Conservation (phyloP, 2,113 vertebrate genomes). For the Proterorhinus semilunaris region DNA sequence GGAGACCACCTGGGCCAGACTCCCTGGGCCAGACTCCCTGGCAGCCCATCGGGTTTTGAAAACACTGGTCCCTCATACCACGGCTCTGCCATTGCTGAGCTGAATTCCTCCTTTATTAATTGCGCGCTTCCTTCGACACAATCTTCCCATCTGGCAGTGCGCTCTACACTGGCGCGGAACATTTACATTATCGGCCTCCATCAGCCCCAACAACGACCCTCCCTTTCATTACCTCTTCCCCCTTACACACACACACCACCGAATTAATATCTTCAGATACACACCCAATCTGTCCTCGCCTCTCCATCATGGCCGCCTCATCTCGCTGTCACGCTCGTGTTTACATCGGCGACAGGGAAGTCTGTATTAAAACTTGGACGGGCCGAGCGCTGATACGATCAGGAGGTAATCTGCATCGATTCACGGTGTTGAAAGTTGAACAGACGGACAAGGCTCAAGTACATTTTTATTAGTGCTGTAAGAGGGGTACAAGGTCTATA, state of each 20-base stretch:
- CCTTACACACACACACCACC: conserved; percentile 5
- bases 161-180: conserved; percentile 16
- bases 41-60: too few relatives aligned
- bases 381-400: conserved; percentile 15
- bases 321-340: conserved; percentile 22
- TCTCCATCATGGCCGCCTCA: conserved; percentile 46
- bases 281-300: conserved; percentile 2
- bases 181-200: conserved; percentile 2
- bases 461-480: conserved; percentile 31
- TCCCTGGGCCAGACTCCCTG: too few relatives aligned
- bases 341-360: conserved; percentile 40
- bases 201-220: conserved; percentile 35
- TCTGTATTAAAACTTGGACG: conserved; percentile 25
- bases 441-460: conserved; percentile 28
- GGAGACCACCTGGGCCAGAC: too few relatives aligned
- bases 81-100: not conserved
- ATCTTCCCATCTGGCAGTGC: conserved; percentile 2
- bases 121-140: conserved; percentile 2
- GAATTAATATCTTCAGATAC: not conserved
- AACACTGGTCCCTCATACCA: not conserved
- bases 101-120: not conserved
- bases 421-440: conserved; percentile 12
- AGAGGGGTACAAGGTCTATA: conserved; percentile 6
- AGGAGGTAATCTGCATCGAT: conserved; percentile 49
- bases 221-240: conserved; percentile 22